These are phyloP conservation scores for Erynnis tages DNA, from an alignment of 2,888 invertebrate species.

Conservation along the genomic window DNA sequence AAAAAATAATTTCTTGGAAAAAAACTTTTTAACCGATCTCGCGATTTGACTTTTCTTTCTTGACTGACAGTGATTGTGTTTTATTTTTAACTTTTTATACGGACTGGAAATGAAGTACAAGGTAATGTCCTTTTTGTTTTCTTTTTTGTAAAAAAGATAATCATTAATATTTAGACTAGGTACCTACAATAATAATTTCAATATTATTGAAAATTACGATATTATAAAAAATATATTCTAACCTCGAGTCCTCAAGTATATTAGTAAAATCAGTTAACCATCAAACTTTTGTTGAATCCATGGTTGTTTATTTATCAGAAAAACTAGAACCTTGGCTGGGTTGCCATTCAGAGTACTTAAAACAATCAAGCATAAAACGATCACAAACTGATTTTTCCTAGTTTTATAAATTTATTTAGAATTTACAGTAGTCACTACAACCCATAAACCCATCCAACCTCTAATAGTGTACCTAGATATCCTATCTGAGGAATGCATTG, in stretches of 20 bases:
- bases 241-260: no score
- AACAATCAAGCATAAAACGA: conserved; percentile 29
- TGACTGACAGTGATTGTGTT: conserved; percentile 32
- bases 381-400: no score
- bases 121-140: conserved; percentile 47
- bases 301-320: conserved; percentile 28
- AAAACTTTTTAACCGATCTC: background rate
- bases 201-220: no score
- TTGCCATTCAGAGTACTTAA: conserved; percentile 32
- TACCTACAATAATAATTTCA: background rate
- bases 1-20: background rate
- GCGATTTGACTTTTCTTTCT: background rate
- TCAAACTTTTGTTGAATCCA: no score
- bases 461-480: background rate
- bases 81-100: conserved; percentile 32
- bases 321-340: conserved; percentile 32
- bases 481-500: no score
- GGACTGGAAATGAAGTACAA: conserved; percentile 63
- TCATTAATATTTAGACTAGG: background rate
- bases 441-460: background rate
- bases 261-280: no score
- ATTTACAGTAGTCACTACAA: no score
- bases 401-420: no score
- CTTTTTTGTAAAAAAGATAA: background rate
- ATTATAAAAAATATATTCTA: no score